Base-by-base conservation (phyloP, 2,888 invertebrate species). In the Thyatira batis region DNA sequence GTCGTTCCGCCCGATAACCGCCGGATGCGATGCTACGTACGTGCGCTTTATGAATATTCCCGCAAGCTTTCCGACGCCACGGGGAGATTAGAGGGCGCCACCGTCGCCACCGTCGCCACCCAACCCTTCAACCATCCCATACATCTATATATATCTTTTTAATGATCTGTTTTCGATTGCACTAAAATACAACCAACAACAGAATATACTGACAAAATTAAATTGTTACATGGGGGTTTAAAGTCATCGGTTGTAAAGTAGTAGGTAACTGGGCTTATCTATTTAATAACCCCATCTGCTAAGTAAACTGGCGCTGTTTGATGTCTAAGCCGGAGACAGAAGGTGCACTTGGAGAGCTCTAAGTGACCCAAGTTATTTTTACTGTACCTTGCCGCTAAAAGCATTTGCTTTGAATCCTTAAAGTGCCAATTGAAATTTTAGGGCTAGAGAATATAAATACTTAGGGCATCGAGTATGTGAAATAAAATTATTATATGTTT, bases 321-420 rank as follows among this genome's bases (percentile, higher is more conserved):
- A 82, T 78, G 78, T 82, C 73, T 71, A 71, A 71, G 60, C 71
- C 65, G 65, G 57, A 62, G 65, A 69, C 49, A 67, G 63, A 66
- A 65, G 75, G 60, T 72, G 71, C 73, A 76, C 71, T 73, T 74
- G 61, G 67, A 71, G 75, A 77, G 74, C 66, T 69, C 69, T 71
- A 75, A 82, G 79, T 76, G 76, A 79, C 71, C 67, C 71, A 73
- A 82, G 86, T 85, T 89, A 85, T 87, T 89, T 87, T 87, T 85
- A 82, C 69, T 76, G 73, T 64, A 73, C 71, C 67, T 76, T 72
- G 65, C 60, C 64, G 79, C 81, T 89, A 85, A 89, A 90, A 88
- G 89, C 83, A 76, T 87, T 88, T 86, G 83, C 78, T 78, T 85
- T 89, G 84, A 87, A 90, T 90, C 87, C 81, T 89, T 88, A 85